Conservation (phyloP, 2,113 vertebrate genomes). For the Cinclus cinclus region DNA sequence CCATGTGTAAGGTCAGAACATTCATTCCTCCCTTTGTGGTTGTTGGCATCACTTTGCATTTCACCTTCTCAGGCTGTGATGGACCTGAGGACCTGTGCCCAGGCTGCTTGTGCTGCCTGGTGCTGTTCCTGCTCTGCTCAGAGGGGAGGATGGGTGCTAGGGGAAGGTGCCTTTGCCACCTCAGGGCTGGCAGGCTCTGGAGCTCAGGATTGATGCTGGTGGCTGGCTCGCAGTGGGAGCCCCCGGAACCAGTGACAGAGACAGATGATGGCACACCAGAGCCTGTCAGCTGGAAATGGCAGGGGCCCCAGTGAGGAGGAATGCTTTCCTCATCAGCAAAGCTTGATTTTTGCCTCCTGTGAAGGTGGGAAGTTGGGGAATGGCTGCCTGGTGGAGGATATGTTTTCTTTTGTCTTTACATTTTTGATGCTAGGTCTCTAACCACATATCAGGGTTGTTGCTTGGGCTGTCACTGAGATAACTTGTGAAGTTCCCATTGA, state of each 20-base stretch:
- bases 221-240: constrained; percentile 65
- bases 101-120: constrained; percentile 22
- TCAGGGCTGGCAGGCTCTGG: constrained; percentile 50
- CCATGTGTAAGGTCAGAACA: constrained; percentile 65
- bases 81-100: constrained; percentile 36
- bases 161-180: constrained; percentile 34
- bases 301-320: constrained; percentile 48
- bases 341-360: constrained; percentile 18
- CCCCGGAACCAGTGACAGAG: constrained; percentile 67
- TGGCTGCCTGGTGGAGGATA: background rate
- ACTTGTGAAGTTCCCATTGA: background rate
- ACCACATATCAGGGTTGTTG: background rate
- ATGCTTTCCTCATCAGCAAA: constrained; percentile 59
- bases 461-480: background rate
- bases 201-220: constrained; percentile 62
- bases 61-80: constrained; percentile 60
- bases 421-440: background rate
- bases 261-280: constrained; percentile 71
- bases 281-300: constrained; percentile 65
- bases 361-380: background rate
- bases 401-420: background rate
- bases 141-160: background rate
- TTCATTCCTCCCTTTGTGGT: constrained; percentile 56
- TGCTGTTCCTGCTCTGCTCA: background rate
- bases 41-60: constrained; percentile 68